phyloP scores from a whole-genome alignment of 1,140 invertebrate genomes.

The Copidosoma floridanum region DNA sequence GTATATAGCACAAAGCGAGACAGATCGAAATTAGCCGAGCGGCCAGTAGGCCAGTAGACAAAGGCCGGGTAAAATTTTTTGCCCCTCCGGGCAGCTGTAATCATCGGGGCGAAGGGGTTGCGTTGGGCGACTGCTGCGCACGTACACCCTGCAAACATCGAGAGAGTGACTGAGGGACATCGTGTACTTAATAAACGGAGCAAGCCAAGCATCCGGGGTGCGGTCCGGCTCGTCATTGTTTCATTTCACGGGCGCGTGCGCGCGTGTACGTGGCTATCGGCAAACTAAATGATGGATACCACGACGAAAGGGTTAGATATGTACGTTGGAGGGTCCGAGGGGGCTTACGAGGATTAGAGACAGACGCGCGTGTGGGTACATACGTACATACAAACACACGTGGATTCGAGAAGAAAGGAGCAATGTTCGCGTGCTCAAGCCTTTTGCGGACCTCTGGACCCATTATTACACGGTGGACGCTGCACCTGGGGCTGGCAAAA shows the following conservation, averaged over 20 bases:
- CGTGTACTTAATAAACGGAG: conserved; percentile 42
- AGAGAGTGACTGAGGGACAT: conserved; percentile 33
- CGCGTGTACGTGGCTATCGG: no score
- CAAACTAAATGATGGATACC: conserved; percentile 49
- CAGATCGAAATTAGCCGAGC: not conserved
- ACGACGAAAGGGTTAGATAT: conserved; percentile 43
- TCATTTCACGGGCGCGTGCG: no score
- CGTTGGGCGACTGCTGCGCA: no score
- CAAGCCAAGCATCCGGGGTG: conserved; percentile 54
- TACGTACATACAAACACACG: no score
- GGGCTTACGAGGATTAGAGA: conserved; percentile 20
- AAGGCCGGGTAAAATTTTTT: conserved; percentile 42
- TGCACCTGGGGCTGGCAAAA: conserved; percentile 35
- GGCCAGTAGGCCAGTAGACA: conserved; percentile 27
- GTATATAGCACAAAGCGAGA: no score
- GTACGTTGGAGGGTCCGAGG: conserved; percentile 28
- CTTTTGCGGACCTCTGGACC: conserved; percentile 26
- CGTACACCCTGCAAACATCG: conserved; percentile 28
- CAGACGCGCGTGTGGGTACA: not conserved
- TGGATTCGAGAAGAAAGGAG: no score
- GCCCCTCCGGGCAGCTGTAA: conserved; percentile 36
- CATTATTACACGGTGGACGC: conserved; percentile 46
- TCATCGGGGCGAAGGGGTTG: not conserved
- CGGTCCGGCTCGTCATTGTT: conserved; percentile 53
- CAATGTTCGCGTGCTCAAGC: no score